Evolutionary conservation across 2,113 vertebrate genomes (phyloP).

Genomic region (Gymnogyps californianus): DNA sequence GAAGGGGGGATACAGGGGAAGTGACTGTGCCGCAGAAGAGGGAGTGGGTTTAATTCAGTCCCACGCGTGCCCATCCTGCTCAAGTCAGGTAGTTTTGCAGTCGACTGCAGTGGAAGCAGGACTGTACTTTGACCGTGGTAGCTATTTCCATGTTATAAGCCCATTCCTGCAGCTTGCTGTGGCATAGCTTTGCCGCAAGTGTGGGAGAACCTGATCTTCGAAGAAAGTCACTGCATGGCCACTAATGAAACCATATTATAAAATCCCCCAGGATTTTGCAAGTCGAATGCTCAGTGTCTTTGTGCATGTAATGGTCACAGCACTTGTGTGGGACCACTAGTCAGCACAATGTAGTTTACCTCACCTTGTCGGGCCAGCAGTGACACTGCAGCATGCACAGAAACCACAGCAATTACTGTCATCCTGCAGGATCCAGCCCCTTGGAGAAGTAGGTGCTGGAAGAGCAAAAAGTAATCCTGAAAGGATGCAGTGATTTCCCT

Average conservation of each 20-base stretch:
- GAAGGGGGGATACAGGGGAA: neutral
- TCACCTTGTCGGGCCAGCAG: neutral
- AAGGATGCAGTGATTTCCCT: neutral
- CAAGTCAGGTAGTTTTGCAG: neutral
- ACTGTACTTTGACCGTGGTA: neutral
- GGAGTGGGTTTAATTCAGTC: neutral
- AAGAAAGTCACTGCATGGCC: neutral
- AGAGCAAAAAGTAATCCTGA: neutral
- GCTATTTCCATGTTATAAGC: neutral
- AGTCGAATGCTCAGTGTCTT: neutral
- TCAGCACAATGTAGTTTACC: neutral
- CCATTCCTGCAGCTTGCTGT: neutral
- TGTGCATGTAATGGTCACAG: neutral
- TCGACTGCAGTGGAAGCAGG: neutral
- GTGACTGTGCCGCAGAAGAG: neutral
- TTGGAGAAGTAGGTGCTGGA: neutral
- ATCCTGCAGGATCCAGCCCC: neutral
- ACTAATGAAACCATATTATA: neutral
- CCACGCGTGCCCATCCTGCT: neutral
- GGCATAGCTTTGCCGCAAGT: neutral
- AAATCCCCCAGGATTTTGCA: neutral
- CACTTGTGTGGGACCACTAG: neutral
- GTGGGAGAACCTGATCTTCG: neutral
- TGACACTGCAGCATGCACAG: neutral
- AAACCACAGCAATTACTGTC: neutral